phyloP scores from a whole-genome alignment of 64 coral and sea anemone species.

The Cladopsammia gracilis region DNA sequence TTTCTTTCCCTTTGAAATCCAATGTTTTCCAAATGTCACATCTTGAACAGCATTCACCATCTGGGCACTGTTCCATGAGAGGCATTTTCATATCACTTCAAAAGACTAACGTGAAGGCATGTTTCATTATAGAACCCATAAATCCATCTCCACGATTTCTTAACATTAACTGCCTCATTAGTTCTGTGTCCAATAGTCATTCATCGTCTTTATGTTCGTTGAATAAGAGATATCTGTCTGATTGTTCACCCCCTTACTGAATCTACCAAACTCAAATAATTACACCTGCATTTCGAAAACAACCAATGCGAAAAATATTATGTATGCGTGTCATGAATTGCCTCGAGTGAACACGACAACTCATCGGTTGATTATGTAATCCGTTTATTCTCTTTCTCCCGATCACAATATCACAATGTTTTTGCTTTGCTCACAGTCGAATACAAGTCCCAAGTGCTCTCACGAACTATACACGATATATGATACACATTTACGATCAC shows the following conservation, averaged over 20 bases:
- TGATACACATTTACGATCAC: too few species aligned
- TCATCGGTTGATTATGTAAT: too few species aligned
- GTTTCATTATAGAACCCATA: conserved; percentile 3
- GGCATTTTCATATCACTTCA: not conserved
- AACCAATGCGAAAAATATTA: conserved; percentile 42
- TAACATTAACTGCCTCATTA: not conserved
- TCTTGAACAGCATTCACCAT: not conserved
- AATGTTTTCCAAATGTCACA: conserved; percentile 31
- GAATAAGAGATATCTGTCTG: not conserved
- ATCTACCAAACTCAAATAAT: conserved; percentile 65
- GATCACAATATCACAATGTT: too few species aligned
- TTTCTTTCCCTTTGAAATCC: conserved; percentile 24
- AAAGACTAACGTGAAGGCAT: conserved; percentile 2
- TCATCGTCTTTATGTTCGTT: conserved; percentile 67
- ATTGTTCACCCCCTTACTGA: not conserved
- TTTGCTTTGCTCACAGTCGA: too few species aligned
- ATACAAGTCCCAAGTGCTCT: too few species aligned
- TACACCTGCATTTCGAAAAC: conserved; percentile 29
- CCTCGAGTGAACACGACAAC: too few species aligned
- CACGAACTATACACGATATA: too few species aligned
- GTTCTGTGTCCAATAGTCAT: conserved; percentile 34
- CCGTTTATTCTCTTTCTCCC: too few species aligned
- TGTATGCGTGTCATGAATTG: not conserved
- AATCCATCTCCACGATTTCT: conserved; percentile 59
- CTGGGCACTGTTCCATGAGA: not conserved